A percentile compares a stretch with the other conserved stretches of the same genome.
Evolutionary conservation across 2,888 invertebrate genomes (phyloP).

Genomic region (Pseudolycoriella hygida): DNA sequence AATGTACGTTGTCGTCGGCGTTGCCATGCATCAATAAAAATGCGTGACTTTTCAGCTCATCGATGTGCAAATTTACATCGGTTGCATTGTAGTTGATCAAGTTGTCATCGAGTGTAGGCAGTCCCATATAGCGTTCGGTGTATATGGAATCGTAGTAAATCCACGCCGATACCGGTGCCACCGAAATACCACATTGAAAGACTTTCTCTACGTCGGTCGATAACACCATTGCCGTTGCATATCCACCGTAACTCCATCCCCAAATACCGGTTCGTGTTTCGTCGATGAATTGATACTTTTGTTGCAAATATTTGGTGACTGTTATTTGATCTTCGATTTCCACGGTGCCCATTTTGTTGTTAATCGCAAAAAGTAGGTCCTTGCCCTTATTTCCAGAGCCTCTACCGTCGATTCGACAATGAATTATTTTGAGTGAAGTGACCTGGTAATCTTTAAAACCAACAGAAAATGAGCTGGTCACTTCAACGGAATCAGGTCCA

Average conservation of each 20-base stretch:
- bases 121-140: conserved; percentile 91
- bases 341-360: conserved; percentile 67
- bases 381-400: conserved; percentile 80
- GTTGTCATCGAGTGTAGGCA: conserved; percentile 55
- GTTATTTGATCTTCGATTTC: conserved; percentile 85
- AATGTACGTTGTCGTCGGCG: conserved; percentile 91
- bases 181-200: conserved; percentile 86
- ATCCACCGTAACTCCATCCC: conserved; percentile 99
- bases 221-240: conserved; percentile 73
- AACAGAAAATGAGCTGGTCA: conserved; percentile 61
- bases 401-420: conserved; percentile 78
- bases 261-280: conserved; percentile 72
- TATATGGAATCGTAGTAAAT: conserved; percentile 91
- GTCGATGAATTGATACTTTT: conserved; percentile 49
- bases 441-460: conserved; percentile 82
- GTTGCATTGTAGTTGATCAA: conserved; percentile 52
- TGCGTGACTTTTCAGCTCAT: conserved; percentile 49
- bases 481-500: conserved; percentile 78
- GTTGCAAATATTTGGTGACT: conserved; percentile 44
- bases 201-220: conserved; percentile 54
- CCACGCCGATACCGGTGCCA: conserved; percentile 96
- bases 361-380: conserved; percentile 61
- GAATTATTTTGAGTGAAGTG: conserved; percentile 65
- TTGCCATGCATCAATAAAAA: conserved; percentile 90
- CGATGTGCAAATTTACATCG: conserved; percentile 52